phyloP scores from a whole-genome alignment of 2,113 vertebrate species.

The Salvelinus fontinalis region DNA sequence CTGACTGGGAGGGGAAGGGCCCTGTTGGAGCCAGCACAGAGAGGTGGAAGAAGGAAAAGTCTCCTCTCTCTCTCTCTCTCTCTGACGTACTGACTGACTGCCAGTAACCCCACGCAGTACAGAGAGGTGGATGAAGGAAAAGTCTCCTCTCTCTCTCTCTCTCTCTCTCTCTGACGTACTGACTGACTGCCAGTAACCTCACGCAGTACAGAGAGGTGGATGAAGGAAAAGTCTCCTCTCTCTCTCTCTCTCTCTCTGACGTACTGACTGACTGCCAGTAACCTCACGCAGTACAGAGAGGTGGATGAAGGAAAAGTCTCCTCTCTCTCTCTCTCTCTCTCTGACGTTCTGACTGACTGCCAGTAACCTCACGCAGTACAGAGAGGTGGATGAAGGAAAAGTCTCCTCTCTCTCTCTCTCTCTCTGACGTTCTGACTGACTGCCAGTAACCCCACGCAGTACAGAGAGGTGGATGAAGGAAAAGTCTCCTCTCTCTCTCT shows the following conservation, averaged over 20 bases:
- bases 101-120: neutral
- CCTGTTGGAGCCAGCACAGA: neutral
- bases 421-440: neutral
- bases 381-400: neutral
- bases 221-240: neutral
- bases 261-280: neutral
- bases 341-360: neutral
- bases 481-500: neutral
- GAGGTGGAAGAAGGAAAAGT: neutral
- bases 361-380: neutral
- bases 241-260: neutral
- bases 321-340: neutral
- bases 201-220: neutral
- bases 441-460: neutral
- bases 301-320: neutral
- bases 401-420: neutral
- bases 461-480: neutral
- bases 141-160: neutral
- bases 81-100: neutral
- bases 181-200: neutral
- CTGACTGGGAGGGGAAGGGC: neutral
- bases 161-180: neutral
- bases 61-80: neutral
- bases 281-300: neutral
- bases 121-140: neutral